A percentile compares a stretch with the other conserved stretches of the same genome.
These are phyloP conservation scores for Uromys caudimaculatus DNA, from an alignment of 2,797 vertebrate species.

Conservation along the genomic window DNA sequence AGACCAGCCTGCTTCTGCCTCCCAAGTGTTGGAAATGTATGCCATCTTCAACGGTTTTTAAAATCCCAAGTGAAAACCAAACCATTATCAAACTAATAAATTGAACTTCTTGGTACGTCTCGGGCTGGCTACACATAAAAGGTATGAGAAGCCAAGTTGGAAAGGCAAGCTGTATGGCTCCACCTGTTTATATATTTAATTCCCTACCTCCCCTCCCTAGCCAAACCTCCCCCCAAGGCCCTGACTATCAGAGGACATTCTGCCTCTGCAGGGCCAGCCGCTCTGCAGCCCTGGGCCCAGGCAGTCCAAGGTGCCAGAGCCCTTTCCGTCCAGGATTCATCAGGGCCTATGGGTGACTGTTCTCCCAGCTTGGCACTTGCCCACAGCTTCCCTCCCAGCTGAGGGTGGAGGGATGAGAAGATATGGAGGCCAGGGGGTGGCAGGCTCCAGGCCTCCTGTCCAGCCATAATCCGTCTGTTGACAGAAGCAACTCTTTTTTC, in stretches of 20 bases:
- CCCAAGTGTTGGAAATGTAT: neutral
- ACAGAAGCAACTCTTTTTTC: neutral
- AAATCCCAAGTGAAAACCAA: constrained; percentile 38
- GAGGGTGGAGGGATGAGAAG: neutral
- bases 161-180: neutral
- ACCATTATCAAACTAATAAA: constrained; percentile 36
- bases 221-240: neutral
- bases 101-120: constrained; percentile 22
- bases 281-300: neutral
- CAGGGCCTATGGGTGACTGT: neutral
- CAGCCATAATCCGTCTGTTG: neutral
- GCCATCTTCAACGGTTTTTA: neutral
- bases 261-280: neutral
- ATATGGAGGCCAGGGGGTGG: too few species aligned
- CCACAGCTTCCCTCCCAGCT: neutral
- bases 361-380: neutral
- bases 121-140: neutral
- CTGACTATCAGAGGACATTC: neutral
- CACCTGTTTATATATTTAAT: neutral
- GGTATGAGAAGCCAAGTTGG: neutral
- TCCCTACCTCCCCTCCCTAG: accelerated
- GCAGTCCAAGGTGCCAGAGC: neutral
- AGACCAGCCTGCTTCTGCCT: neutral
- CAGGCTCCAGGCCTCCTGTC: neutral
- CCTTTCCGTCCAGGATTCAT: neutral